Evolutionary conservation across 2,113 vertebrate genomes (phyloP).

Genomic region (Petrocephalus zakoni): DNA sequence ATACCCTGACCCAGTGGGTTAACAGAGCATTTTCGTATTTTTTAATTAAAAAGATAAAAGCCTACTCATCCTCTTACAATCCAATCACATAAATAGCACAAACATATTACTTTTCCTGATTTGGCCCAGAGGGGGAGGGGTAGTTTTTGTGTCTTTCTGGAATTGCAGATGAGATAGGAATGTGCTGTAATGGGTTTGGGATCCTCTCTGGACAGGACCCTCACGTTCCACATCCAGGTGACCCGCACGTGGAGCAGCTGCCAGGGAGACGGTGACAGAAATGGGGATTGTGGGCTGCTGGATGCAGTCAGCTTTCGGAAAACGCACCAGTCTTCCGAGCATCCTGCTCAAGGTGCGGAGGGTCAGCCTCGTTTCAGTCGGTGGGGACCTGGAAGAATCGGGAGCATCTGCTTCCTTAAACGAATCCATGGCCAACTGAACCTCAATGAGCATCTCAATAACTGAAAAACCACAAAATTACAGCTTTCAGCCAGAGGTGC

Average conservation of each 20-base stretch:
- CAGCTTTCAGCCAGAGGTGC: background rate
- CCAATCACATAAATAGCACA: background rate
- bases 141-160: background rate
- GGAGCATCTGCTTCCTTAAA: background rate
- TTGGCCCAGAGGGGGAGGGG: background rate
- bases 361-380: background rate
- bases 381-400: background rate
- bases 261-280: background rate
- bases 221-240: background rate
- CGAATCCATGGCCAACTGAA: background rate
- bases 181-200: background rate
- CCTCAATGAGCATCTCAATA: background rate
- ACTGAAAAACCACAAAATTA: background rate
- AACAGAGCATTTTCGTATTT: background rate
- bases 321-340: background rate
- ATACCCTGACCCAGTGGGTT: background rate
- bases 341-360: background rate
- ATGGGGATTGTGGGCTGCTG: background rate
- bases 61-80: background rate
- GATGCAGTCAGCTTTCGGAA: background rate
- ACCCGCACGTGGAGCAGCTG: background rate
- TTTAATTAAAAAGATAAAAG: slow-evolving; percentile 3
- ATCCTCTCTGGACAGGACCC: background rate
- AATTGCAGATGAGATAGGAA: background rate
- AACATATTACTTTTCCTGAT: background rate